A percentile compares a stretch with the other conserved stretches of the same genome.
phyloP scores from a whole-genome alignment of 2,113 vertebrate species.

The Parus major region DNA sequence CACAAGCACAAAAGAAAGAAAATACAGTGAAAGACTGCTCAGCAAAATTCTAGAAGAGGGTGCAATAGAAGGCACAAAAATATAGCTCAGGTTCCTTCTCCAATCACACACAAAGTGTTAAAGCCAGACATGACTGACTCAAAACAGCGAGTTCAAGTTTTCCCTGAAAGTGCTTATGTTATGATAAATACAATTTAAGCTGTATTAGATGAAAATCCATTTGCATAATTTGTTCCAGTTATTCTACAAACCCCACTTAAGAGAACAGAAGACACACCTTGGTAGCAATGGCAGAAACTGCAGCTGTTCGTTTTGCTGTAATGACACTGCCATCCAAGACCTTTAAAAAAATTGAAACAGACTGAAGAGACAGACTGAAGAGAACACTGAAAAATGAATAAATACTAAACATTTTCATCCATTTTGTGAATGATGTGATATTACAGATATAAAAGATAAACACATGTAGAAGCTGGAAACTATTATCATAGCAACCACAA shows the following conservation, averaged over 20 bases:
- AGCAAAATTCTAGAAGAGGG: background rate
- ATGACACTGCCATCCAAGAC: conserved; percentile 90
- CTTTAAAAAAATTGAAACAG: conserved; percentile 60
- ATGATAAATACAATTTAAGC: background rate
- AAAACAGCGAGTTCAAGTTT: background rate
- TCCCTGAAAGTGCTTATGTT: background rate
- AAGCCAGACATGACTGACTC: background rate
- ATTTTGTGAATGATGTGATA: background rate
- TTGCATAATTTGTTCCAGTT: background rate
- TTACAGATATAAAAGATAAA: background rate
- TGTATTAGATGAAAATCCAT: background rate
- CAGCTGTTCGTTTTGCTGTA: conserved; percentile 90
- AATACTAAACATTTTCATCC: background rate
- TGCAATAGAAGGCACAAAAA: background rate
- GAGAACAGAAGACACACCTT: conserved; percentile 76
- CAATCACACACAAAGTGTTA: background rate
- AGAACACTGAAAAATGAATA: background rate
- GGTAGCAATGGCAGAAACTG: conserved; percentile 92
- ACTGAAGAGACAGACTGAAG: background rate
- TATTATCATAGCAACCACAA: background rate
- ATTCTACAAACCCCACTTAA: background rate
- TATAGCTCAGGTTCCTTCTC: background rate
- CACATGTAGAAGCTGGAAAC: background rate
- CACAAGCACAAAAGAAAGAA: background rate
- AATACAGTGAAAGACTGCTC: background rate